Evolutionary conservation across 1,140 invertebrate genomes (phyloP), one percentile per base, ranked within the genome.

Genomic region (Conopomorpha cramerella): DNA sequence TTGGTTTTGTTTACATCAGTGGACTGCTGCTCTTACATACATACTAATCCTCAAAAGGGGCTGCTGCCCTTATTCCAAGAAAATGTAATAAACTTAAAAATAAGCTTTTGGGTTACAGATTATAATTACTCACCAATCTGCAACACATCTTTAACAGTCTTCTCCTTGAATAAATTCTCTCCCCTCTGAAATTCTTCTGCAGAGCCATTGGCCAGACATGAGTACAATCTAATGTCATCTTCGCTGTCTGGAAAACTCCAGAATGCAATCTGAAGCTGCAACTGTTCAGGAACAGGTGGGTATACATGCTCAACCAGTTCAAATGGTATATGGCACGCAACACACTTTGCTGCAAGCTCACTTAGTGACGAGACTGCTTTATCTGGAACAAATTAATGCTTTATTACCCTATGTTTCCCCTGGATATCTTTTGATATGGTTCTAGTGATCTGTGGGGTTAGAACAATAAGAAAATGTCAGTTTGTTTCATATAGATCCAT

Each of bases 171-270:
- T 7, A 98, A 81, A 51, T 89, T 85, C 67, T 99, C 96, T 35
- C 96, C 97, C 43, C 91, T 87, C 47, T 90, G 86, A 66, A 98
- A 99, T 65, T 98, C 96, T 65, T 99, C 95, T 16, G 95, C 89
- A 43, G 91, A 95, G 17, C 96, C 96, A 81, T 98, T 99, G 8
- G 97, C 96, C 56, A 99, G 76, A 74, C 96, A 99, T 0, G 96
- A 98, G 66, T 99, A 99, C n/a, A 99, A 77, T 38, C 96, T 82
- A 53, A 99, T 98, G 62, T 99, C 96, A 78, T 99, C 96, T 79
- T 99, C 96, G 78, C 93, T 95, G 70, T 98, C 94, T 1, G 96
- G 96, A 66, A 99, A 99, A 65, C 95, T 98, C 95, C 95, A 98
- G 67, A 94, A 98, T 3, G 96, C 95, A 68, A 99, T 99, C 45